Base-by-base conservation (phyloP, 2,888 invertebrate species). In the Hydropsyche betteni region DNA sequence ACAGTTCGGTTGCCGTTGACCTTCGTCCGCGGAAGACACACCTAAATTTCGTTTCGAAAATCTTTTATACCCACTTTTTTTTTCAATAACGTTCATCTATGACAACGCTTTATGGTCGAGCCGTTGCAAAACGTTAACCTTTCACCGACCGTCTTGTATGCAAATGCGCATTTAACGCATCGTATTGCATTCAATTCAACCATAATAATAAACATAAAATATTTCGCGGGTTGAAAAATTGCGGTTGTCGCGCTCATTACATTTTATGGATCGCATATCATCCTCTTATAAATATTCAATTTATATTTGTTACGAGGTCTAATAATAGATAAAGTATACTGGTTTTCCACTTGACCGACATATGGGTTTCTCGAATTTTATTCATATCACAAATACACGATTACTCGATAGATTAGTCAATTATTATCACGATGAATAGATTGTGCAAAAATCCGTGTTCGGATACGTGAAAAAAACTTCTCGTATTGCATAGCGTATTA, bases 1-100 rank as follows among this genome's bases (percentile, higher is more conserved):
- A 64, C 64, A 64, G 33, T n/a, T 36, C 5, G 64, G 34, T 64
- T 36, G 64, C n/a, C 64, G 64, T 64, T 64, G 64, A 64, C 64
- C 64, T 64, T 64, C 34, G 7, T 44, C 10, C 64, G 64, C n/a
- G 10, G 16, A 36, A 34, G 64, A 64, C 64, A 64, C 64, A 64
- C 64, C 64, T 64, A 64, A 34, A 64, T 64, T 64, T 64, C 36
- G n/a, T 36, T 64, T 34, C 12, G 34, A 33, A 64, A 55, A 55
- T 55, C 6, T 55, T 55, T 55, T 55, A 55, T 55, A n/a, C n/a
- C 1, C 12, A 14, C 12, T 14, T 55, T 55, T 55, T 55, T 16
- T 16, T 14, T n/a, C 5, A 55, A 55, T 6, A 55, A 55, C 55
- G 8, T n/a, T 55, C 5, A 10, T 55, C n/a, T 55, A 55, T 16